These are phyloP conservation scores for Deilephila porcellus DNA, from an alignment of 2,888 invertebrate genomes.

Conservation along the genomic window DNA sequence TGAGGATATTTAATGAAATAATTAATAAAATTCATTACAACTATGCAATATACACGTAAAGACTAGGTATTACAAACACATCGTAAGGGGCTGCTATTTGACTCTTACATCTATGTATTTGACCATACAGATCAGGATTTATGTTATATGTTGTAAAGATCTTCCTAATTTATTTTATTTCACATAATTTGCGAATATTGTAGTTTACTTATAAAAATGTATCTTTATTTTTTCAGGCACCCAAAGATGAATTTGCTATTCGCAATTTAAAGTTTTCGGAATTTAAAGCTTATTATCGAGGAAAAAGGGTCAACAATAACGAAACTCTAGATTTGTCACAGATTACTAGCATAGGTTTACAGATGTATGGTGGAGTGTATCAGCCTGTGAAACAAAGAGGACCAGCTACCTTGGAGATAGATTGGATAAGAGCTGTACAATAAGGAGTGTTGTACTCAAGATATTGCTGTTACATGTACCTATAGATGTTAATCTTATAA, in stretches of 20 bases:
- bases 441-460: constrained; percentile 36
- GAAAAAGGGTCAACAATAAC: constrained; percentile 81
- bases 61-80: no score
- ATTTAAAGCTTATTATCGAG: constrained; percentile 87
- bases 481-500: no score
- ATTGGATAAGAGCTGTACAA: constrained; percentile 80
- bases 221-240: constrained; percentile 69
- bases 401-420: constrained; percentile 86
- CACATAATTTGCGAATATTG: no score
- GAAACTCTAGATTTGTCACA: constrained; percentile 83
- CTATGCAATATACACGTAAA: no score
- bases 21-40: no score
- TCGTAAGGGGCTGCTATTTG: no score
- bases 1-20: no score
- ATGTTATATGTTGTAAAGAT: no score
- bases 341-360: constrained; percentile 86
- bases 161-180: no score
- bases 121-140: no score
- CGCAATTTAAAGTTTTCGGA: constrained; percentile 81
- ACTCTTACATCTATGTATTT: no score
- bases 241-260: constrained; percentile 81
- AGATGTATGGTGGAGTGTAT: constrained; percentile 88
- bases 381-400: constrained; percentile 86
- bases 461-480: no score
- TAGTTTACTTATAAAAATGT: constrained; percentile 33